These are phyloP conservation scores for Luscinia luscinia DNA, from an alignment of 2,797 vertebrate species.

Conservation along the genomic window DNA sequence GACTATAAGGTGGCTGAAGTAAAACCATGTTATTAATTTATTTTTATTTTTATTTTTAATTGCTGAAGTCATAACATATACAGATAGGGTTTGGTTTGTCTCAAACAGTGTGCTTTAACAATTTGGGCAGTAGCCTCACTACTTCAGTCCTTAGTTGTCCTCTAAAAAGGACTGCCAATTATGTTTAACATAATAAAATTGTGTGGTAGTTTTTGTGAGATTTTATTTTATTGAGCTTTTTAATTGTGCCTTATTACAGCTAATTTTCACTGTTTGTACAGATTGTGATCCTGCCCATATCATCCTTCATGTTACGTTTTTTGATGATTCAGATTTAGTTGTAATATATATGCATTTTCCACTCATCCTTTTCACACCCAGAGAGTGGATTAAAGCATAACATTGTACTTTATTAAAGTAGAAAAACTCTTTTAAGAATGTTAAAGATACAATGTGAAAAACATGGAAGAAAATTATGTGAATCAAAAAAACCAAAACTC, in stretches of 20 bases:
- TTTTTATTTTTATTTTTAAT: background rate
- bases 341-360: background rate
- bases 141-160: background rate
- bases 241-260: background rate
- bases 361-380: background rate
- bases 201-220: background rate
- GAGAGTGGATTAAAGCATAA: background rate
- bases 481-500: background rate
- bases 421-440: background rate
- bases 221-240: conserved; percentile 13
- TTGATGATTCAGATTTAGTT: background rate
- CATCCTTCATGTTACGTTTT: background rate
- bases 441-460: background rate
- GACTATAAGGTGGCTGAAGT: background rate
- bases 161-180: background rate
- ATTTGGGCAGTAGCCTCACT: background rate
- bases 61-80: background rate
- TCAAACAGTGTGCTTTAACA: background rate
- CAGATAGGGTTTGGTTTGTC: background rate
- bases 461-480: background rate
- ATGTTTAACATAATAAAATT: background rate
- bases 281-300: background rate
- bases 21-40: background rate
- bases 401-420: background rate
- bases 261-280: background rate